These are phyloP conservation scores for Argopecten irradians DNA, from an alignment of 1,140 invertebrate genomes.

Conservation along the genomic window DNA sequence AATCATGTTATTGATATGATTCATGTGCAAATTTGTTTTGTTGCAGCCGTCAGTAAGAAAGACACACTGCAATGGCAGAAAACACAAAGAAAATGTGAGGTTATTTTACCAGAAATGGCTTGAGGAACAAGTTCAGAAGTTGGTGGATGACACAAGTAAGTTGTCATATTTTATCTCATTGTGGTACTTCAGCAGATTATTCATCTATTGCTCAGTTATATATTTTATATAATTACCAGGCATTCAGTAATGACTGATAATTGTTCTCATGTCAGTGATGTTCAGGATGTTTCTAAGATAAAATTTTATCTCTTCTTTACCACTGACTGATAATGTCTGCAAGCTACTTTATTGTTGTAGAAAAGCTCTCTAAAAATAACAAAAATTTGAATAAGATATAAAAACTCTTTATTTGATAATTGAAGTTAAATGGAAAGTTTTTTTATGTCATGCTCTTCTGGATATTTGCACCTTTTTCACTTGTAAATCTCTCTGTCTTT, in stretches of 20 bases:
- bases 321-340: no score
- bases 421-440: not conserved
- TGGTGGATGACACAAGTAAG: constrained; percentile 96
- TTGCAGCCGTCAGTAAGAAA: constrained; percentile 95
- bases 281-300: no score
- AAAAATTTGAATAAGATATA: not conserved
- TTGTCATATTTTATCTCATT: constrained; percentile 34
- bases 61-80: constrained; percentile 98
- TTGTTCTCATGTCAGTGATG: not conserved
- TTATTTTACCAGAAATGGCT: constrained; percentile 99
- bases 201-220: not conserved
- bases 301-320: no score
- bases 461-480: constrained; percentile 15
- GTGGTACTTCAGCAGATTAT: not conserved
- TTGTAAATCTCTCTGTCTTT: constrained; percentile 56
- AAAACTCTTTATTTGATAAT: not conserved
- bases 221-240: not conserved
- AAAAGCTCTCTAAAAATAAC: no score
- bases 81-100: constrained; percentile 99
- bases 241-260: not conserved
- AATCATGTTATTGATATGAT: not conserved
- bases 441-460: not conserved
- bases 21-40: constrained; percentile 42
- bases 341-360: no score
- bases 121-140: constrained; percentile 98